phyloP scores from a whole-genome alignment of 1,140 invertebrate genomes.

The Tribolium madens region DNA sequence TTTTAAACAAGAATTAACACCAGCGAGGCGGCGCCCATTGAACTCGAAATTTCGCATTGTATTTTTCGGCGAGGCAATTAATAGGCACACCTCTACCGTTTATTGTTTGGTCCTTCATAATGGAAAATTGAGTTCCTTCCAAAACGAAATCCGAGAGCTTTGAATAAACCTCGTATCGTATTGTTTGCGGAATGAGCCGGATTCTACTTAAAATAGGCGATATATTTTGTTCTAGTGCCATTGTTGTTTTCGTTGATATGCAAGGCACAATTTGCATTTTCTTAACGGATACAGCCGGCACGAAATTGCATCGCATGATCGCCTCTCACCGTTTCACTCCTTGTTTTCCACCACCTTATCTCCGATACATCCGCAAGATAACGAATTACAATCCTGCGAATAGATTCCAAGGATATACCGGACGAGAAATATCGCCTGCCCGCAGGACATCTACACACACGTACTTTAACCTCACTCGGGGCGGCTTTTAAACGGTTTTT shows the following conservation, averaged over 20 bases:
- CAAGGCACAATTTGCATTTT: conserved; percentile 35
- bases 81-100: conserved; percentile 9
- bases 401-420: conserved; percentile 28
- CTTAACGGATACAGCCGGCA: conserved; percentile 31
- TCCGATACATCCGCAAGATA: conserved; percentile 25
- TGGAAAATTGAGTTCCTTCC: conserved; percentile 16
- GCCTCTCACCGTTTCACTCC: conserved; percentile 35
- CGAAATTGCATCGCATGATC: conserved; percentile 38
- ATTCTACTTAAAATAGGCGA: conserved; percentile 36
- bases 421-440: conserved; percentile 27
- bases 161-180: conserved; percentile 23
- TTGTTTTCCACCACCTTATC: conserved; percentile 10
- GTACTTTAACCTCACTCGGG: background rate
- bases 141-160: background rate
- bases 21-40: background rate
- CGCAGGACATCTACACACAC: conserved; percentile 31
- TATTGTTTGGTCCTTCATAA: conserved; percentile 8
- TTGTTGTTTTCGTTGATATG: conserved; percentile 36
- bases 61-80: conserved; percentile 28
- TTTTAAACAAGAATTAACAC: conserved; percentile 38
- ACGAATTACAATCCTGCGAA: conserved; percentile 31
- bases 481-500: background rate
- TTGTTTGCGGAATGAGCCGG: conserved; percentile 28
- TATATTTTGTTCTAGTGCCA: conserved; percentile 30
- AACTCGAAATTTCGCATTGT: conserved; percentile 20